Evolutionary conservation across 1,140 invertebrate genomes (phyloP).

Genomic region (Drosophila nasuta): DNA sequence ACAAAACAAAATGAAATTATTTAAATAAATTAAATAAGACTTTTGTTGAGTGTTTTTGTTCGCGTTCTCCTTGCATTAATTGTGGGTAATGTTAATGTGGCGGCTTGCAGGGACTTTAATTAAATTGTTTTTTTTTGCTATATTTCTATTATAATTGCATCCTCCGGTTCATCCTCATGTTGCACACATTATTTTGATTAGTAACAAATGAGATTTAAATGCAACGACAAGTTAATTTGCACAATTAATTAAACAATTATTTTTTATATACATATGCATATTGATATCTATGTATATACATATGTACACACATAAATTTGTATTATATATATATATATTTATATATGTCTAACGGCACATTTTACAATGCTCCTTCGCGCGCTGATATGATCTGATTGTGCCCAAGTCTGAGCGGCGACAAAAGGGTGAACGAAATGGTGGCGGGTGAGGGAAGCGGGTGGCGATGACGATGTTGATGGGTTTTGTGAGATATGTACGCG

Average conservation of each 20-base stretch:
- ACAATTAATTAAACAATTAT: slow-evolving; percentile 81
- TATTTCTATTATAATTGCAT: slow-evolving; percentile 7
- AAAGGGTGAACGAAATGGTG: background rate
- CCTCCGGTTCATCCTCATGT: slow-evolving; percentile 15
- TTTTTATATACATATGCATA: slow-evolving; percentile 54
- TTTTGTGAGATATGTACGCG: slow-evolving; percentile 28
- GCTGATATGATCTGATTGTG: slow-evolving; percentile 57
- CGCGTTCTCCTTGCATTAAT: slow-evolving; percentile 19
- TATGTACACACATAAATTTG: slow-evolving; percentile 5
- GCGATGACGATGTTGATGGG: slow-evolving; percentile 6
- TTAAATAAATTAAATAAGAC: slow-evolving; percentile 82
- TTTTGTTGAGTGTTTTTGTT: slow-evolving; percentile 59
- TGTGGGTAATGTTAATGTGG: slow-evolving; percentile 7
- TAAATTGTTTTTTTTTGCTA: slow-evolving; percentile 28
- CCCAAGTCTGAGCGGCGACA: background rate
- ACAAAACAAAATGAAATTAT: slow-evolving; percentile 81
- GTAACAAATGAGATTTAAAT: slow-evolving; percentile 80
- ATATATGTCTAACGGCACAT: slow-evolving; percentile 46
- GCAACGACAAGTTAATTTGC: slow-evolving; percentile 73
- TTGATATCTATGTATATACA: slow-evolving; percentile 8
- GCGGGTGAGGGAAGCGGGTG: background rate
- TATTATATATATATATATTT: background rate
- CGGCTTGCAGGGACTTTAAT: slow-evolving; percentile 23
- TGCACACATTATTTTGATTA: slow-evolving; percentile 59
- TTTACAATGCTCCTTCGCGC: slow-evolving; percentile 39